Percentiles rank a stretch among this genome's conserved stretches.
Conservation (phyloP, 2,888 invertebrate species). For the Drosophila meridiana region DNA sequence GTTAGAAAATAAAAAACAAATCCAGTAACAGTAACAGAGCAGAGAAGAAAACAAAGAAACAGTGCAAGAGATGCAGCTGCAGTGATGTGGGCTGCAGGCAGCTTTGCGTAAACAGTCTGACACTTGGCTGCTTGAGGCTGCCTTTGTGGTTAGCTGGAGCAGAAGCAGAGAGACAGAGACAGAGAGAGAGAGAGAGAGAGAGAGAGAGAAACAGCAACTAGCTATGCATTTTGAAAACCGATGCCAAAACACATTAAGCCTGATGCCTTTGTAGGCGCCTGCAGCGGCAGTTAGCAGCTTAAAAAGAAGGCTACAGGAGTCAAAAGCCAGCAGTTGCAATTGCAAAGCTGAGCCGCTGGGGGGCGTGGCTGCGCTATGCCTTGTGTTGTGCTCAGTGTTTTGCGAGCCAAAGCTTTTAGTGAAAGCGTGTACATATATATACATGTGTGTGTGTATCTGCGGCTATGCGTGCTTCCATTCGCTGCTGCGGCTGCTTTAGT, state of each 20-base stretch:
- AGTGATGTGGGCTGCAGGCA: conserved; percentile 43
- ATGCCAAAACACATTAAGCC: conserved; percentile 71
- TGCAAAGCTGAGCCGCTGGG: conserved; percentile 7
- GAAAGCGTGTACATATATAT: not conserved
- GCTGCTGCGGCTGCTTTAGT: conserved; percentile 58
- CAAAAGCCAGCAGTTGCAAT: conserved; percentile 51
- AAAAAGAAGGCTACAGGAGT: conserved; percentile 66
- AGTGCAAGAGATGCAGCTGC: conserved; percentile 12
- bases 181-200: not conserved
- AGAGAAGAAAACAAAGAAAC: conserved; percentile 2
- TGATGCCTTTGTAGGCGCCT: conserved; percentile 58
- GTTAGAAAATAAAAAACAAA: not conserved
- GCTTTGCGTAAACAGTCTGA: conserved; percentile 60
- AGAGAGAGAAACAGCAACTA: not conserved
- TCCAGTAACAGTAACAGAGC: not conserved
- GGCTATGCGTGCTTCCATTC: conserved; percentile 23
- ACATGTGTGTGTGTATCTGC: conserved; percentile 22
- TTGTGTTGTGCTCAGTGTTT: conserved; percentile 45
- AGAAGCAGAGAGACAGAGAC: conserved; percentile 10
- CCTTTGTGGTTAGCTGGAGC: conserved; percentile 57
- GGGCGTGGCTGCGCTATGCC: conserved; percentile 19
- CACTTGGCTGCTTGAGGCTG: conserved; percentile 58
- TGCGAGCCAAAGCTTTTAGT: conserved; percentile 30
- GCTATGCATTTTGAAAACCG: conserved; percentile 49
- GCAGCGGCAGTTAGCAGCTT: conserved; percentile 63